Evolutionary conservation across 2,113 vertebrate genomes (phyloP).

Genomic region (Physeter macrocephalus): DNA sequence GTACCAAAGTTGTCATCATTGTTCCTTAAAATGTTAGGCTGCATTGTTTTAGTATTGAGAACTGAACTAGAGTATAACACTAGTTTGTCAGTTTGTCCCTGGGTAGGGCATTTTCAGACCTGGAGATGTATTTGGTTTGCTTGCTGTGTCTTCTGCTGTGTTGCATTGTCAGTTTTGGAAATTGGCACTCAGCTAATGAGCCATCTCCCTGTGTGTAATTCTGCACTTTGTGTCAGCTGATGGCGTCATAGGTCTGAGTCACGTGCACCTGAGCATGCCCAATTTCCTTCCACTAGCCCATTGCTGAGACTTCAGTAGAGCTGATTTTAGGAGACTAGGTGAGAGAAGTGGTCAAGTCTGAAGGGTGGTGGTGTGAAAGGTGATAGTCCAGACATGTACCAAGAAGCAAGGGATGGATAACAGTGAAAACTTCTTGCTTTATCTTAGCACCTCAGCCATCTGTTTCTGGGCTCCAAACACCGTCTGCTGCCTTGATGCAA

Average conservation of each 20-base stretch:
- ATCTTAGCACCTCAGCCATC: conserved; percentile 79
- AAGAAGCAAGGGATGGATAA: conserved; percentile 17
- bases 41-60: background rate
- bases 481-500: conserved; percentile 87
- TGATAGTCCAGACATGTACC: background rate
- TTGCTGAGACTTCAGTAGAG: background rate
- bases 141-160: background rate
- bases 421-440: conserved; percentile 30
- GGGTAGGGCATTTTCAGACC: background rate
- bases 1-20: background rate
- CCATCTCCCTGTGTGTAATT: background rate
- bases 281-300: background rate
- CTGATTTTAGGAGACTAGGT: background rate
- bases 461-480: conserved; percentile 69
- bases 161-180: background rate
- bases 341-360: background rate
- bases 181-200: background rate
- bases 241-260: background rate
- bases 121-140: background rate
- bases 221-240: background rate
- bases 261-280: background rate
- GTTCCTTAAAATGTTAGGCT: background rate
- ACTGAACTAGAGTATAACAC: background rate
- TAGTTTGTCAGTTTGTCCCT: background rate
- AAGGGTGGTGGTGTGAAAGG: background rate